Conservation (phyloP, 2,797 vertebrate species). For the Micropoecilia bifurca region DNA sequence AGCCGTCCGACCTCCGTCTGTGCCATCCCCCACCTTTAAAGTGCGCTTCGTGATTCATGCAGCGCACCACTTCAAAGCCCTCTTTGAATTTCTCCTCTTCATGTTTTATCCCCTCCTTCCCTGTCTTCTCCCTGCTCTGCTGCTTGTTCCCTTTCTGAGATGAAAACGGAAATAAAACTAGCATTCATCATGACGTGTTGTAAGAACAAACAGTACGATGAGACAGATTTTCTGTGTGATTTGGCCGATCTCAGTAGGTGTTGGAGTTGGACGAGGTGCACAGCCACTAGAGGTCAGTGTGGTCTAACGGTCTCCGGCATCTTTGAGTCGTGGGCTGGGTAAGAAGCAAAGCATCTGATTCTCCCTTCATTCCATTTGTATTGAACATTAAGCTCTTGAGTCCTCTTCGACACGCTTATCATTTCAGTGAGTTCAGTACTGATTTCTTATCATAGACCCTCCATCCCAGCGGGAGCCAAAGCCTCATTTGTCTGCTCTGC, state of each 20-base stretch:
- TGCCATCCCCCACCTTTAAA: constrained; percentile 46
- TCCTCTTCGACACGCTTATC: constrained; percentile 36
- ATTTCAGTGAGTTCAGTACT: constrained; percentile 34
- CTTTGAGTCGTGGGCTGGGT: neutral
- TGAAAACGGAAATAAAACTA: constrained; percentile 6
- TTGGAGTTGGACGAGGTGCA: neutral
- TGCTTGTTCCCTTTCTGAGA: constrained; percentile 59
- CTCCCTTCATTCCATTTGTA: neutral
- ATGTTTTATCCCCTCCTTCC: constrained; percentile 26
- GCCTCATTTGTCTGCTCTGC: constrained; percentile 45
- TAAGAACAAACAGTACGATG: constrained; percentile 5
- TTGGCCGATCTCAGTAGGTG: constrained; percentile 13
- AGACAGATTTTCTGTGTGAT: constrained; percentile 5
- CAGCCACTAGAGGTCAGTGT: constrained; percentile 74
- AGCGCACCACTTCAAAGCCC: constrained; percentile 71
- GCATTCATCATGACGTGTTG: constrained; percentile 5
- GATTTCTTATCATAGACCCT: constrained; percentile 43
- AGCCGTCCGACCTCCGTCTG: constrained; percentile 38
- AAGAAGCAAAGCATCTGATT: neutral
- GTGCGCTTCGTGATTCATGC: constrained; percentile 38
- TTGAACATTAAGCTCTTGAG: constrained; percentile 15
- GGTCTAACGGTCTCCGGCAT: constrained; percentile 27
- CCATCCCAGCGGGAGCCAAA: constrained; percentile 47
- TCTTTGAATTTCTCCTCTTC: constrained; percentile 69
- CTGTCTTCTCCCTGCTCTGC: constrained; percentile 29